phyloP scores from a whole-genome alignment of 2,888 invertebrate genomes.

The Eucriotettix oculatus region DNA sequence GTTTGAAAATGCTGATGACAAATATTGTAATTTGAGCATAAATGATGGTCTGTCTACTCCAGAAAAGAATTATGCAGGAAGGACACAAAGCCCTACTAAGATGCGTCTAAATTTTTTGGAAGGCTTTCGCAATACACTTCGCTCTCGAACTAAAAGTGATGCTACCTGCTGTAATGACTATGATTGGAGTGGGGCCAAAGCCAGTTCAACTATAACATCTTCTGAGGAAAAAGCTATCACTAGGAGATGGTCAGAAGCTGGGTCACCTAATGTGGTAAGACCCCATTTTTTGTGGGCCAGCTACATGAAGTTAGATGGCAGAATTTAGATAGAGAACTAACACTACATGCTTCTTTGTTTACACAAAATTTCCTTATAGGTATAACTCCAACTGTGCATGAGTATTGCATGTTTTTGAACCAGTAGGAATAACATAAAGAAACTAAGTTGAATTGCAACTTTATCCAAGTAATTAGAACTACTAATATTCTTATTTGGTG shows the following conservation, averaged over 20 bases:
- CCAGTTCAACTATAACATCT: not conserved
- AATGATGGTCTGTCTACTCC: not conserved
- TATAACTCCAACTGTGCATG: too few relatives aligned
- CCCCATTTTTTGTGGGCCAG: too few relatives aligned
- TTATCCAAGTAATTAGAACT: too few relatives aligned
- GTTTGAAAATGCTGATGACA: not conserved
- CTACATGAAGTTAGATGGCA: too few relatives aligned
- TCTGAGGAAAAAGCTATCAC: constrained; percentile 20
- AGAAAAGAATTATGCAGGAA: not conserved
- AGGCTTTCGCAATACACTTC: constrained; percentile 42
- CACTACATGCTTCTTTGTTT: too few relatives aligned
- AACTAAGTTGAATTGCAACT: too few relatives aligned
- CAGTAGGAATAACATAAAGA: too few relatives aligned
- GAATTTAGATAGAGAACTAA: too few relatives aligned
- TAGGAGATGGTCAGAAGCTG: constrained; percentile 30
- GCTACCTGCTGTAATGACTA: constrained; percentile 9
- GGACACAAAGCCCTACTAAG: constrained; percentile 26
- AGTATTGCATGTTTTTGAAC: too few relatives aligned
- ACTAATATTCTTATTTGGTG: too few relatives aligned
- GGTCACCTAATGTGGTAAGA: constrained; percentile 13
- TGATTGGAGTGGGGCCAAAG: constrained; percentile 5
- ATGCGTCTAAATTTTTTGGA: constrained; percentile 32
- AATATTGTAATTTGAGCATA: not conserved
- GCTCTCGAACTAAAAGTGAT: constrained; percentile 34
- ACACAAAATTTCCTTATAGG: too few relatives aligned